Evolutionary conservation across 2,797 vertebrate species (phyloP), one percentile per base, ranked within the genome.

Genomic region (Halcyon smyrnensis): DNA sequence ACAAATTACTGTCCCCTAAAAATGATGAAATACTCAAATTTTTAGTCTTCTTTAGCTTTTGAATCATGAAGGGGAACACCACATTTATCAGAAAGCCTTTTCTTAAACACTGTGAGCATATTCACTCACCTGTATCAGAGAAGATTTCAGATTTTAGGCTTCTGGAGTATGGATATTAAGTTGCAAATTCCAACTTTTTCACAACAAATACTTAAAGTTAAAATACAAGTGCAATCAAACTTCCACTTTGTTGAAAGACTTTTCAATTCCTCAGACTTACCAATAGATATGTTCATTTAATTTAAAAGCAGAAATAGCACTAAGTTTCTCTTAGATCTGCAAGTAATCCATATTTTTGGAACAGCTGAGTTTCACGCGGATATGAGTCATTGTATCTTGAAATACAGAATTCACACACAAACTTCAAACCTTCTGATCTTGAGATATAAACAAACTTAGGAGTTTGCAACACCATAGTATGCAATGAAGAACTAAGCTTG

Each of bases 301-400:
- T 37, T 48, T 34, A 63, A 73, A 89, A 86, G 39, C 10, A 46
- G 19, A 91, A 86, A 25, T 41, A n/a, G 43, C 67, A 67, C 30
- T 37, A 74, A 17, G 36, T 57, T 77, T 39, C 74, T 91, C 37
- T 34, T 36, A 74, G 60, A 70, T 65, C 67, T 69, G 6, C 8
- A 91, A 84, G 53, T 20, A 89, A 89, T 53, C 41, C 8, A 1
- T 85, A 78, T 93, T 95, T 96, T 80, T 90, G 81, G 85, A 96
- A 82, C 86, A 92, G 81, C 64, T n/a, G 71, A 90, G 85, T 79
- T 91, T 56, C 91, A 94, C 3, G 3, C 0, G 57, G 84, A 90
- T 73, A 43, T 87, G 94, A 97, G 91, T 97, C 95, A 95, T 34
- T 79, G 1, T 56, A 74, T 87, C 94, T 89, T 94, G 60, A 94